phyloP scores from a whole-genome alignment of 2,797 vertebrate genomes.

The Pseudotriccus pelzelni region DNA sequence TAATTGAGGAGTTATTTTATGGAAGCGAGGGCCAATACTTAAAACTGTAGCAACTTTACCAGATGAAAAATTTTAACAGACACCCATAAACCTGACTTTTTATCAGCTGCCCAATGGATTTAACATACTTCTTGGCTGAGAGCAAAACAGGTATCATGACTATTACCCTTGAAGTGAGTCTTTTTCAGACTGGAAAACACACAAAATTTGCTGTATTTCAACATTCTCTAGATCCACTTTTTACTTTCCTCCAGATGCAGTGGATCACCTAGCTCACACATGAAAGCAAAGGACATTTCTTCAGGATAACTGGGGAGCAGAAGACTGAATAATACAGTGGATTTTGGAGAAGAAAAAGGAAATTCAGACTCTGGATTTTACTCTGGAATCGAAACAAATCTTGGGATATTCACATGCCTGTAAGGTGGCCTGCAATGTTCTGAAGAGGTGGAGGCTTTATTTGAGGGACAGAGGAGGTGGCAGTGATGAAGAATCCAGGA shows the following conservation, averaged over 20 bases:
- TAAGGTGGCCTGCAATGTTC: not conserved
- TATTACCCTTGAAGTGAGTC: not conserved
- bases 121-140: not conserved
- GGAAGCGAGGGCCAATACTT: not conserved
- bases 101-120: not conserved
- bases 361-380: not conserved
- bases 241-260: not conserved
- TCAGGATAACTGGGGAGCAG: not conserved
- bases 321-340: not conserved
- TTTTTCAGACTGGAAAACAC: not conserved
- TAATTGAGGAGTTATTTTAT: not conserved
- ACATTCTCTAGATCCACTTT: not conserved
- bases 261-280: not conserved
- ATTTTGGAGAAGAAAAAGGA: constrained; percentile 4
- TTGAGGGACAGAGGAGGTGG: not conserved
- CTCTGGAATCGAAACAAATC: not conserved
- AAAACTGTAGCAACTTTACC: not conserved
- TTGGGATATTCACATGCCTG: not conserved
- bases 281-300: not conserved
- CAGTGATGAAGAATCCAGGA: not conserved
- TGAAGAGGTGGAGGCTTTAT: not conserved
- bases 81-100: not conserved
- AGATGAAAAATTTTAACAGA: constrained; percentile 17
- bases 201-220: not conserved
- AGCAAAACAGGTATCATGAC: not conserved